Base-by-base conservation (phyloP, 2,888 invertebrate genomes). In the Hydropsyche betteni region DNA sequence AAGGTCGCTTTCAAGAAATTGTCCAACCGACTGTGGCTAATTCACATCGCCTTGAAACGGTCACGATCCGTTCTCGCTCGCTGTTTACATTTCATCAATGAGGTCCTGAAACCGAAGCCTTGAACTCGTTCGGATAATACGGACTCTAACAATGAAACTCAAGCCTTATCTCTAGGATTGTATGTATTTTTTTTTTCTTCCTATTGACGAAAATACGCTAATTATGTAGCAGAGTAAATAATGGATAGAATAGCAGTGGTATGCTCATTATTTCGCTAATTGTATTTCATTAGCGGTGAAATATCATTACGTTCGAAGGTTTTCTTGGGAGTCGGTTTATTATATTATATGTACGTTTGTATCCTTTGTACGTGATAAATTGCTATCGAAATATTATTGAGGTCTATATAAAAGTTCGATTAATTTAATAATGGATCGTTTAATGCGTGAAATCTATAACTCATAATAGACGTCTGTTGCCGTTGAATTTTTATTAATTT, bases 1-100 rank as follows among this genome's bases (percentile, higher is more conserved):
- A 72, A 61, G 72, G 72, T 44, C 72, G 58, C 72, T 72, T 72
- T 72, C 72, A 38, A 44, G 61, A 72, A 72, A 58, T 64, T n/a
- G 36, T 36, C 36, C 64, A 44, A 44, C 44, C 44, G 44, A 44
- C 44, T 44, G 4, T 44, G 36, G 36, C 36, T 33, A 64, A 69
- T 69, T n/a, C 24, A 12, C 5, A 58, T 72, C 7, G 38, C 72
- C 72, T 72, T 55, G 61, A 10, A 55, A 38, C 24, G 36, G 72
- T 72, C 72, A 72, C 72, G 72, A 72, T 38, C 14, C 16, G 36
- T 38, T 72, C 44, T 16, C 12, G 34, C 24, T 24, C 5, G 34
- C 36, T 64, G 64, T 64, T 64, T 64, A 64, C 64, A 33, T 64
- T 64, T 64, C 34, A 12, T 36, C 36, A 36, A 36, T 12, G 34